A percentile compares a stretch with the other conserved stretches of the same genome.
Evolutionary conservation across 2,888 invertebrate species (phyloP).

Genomic region (Drosophila neoperkinsi): DNA sequence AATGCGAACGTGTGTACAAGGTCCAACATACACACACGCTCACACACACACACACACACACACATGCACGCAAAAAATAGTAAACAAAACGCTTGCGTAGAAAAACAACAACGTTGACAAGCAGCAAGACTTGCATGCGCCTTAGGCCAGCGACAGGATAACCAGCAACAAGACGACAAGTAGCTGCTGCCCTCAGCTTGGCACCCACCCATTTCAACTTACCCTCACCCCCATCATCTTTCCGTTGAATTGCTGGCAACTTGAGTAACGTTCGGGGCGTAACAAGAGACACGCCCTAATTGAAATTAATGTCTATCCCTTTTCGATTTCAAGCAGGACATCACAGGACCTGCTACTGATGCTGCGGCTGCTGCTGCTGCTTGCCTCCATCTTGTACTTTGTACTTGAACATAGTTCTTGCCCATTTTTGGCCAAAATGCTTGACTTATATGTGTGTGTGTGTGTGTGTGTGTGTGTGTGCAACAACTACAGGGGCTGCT

Average conservation of each 20-base stretch:
- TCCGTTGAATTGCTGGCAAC: slow-evolving; percentile 25
- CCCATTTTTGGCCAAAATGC: slow-evolving; percentile 46
- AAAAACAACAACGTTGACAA: slow-evolving; percentile 51
- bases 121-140: slow-evolving; percentile 19
- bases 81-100: slow-evolving; percentile 63
- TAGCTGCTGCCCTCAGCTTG: slow-evolving; percentile 22
- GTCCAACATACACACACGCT: slow-evolving; percentile 12
- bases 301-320: slow-evolving; percentile 80
- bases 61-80: slow-evolving; percentile 57
- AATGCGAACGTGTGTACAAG: slow-evolving; percentile 52
- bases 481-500: slow-evolving; percentile 39
- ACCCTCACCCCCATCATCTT: not conserved
- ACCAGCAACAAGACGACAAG: slow-evolving; percentile 49
- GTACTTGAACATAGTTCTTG: slow-evolving; percentile 53
- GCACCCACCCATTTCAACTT: not conserved
- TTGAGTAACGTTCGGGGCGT: slow-evolving; percentile 55
- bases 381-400: slow-evolving; percentile 31
- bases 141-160: slow-evolving; percentile 37
- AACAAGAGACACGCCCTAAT: slow-evolving; percentile 65
- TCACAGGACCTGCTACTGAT: slow-evolving; percentile 6
- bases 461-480: not conserved
- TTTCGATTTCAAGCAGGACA: slow-evolving; percentile 60
- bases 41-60: not conserved
- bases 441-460: slow-evolving; percentile 48
- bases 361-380: not conserved